Evolutionary conservation across 2,797 vertebrate species (phyloP), one percentile per base, ranked within the genome.

Genomic region (Atherinosoma microstoma): DNA sequence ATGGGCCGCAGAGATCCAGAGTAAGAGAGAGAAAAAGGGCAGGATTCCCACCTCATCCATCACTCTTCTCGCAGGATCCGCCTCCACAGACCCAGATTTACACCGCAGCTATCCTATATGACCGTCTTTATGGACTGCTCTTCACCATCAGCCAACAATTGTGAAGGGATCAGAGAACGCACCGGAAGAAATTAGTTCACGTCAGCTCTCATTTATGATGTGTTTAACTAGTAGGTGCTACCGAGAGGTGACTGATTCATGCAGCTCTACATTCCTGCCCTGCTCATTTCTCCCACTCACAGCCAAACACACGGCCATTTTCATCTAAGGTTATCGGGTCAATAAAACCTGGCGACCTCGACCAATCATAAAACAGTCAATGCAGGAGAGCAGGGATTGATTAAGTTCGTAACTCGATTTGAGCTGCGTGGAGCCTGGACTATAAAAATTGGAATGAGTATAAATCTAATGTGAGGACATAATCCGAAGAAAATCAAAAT

Each of bases 331-430:
- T 92, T 92, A 92, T 84, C 74, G 62, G 92, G 91, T 94, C 92
- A 94, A 94, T 93, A 92, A 93, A 92, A 90, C 87, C 83, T 45
- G 74, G 62, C 78, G 89, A 95, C 94, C 94, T 91, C 78, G 69
- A 75, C 84, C 86, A 87, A 93, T 94, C 93, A 93, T 94, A 94
- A 94, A 93, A 85, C 80, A 76, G 88, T 94, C 91, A 90, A 82
- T 85, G 83, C 68, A 22, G 85, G 75, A 73, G 85, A 90, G 84
- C 70, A 60, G 54, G 61, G 85, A 91, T 92, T 93, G 92, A 94
- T 94, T 92, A 93, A 90, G 86, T 93, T 92, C 89, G 87, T 92
- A 93, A 93, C 90, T 92, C 83, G 84, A 93, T 94, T 94, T 90
- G 84, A 92, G 87, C 84, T 27, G 83, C 65, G 18, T 78, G 58